Conservation (phyloP, 2,888 invertebrate genomes). For the Notocelia uddmanniana region DNA sequence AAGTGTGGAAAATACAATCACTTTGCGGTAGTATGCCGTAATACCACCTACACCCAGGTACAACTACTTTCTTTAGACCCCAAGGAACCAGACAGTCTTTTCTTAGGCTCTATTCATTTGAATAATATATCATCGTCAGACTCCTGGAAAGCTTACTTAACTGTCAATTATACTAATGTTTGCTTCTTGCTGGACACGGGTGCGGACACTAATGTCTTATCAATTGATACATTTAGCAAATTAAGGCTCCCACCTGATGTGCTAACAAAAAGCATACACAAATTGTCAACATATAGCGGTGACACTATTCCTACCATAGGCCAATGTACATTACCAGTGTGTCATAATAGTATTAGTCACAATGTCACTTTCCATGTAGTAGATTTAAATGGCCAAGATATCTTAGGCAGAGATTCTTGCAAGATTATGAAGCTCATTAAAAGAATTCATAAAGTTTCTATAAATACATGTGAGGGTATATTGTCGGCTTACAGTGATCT, state of each 20-base stretch:
- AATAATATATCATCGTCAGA: not conserved
- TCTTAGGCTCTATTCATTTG: not conserved
- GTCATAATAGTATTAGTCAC: not conserved
- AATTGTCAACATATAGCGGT: constrained; percentile 1
- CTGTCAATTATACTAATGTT: not conserved
- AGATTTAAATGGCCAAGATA: not conserved
- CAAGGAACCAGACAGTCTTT: not conserved
- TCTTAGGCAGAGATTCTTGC: not conserved
- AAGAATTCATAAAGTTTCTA: not conserved
- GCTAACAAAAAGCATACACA: not conserved
- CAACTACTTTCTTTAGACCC: not conserved
- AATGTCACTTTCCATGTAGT: not conserved
- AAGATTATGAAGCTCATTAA: not conserved
- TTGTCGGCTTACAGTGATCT: not conserved
- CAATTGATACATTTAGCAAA: not conserved
- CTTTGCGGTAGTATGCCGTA: not conserved
- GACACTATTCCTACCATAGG: not conserved
- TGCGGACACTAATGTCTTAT: constrained; percentile 23
- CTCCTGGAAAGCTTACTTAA: not conserved
- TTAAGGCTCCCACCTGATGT: not conserved
- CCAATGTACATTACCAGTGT: constrained; percentile 2
- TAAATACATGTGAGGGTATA: not conserved
- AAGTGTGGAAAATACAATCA: not conserved
- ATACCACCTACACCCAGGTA: not conserved
- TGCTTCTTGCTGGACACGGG: not conserved